Conservation (phyloP, 2,888 invertebrate species). For the Lochmaea crataegi region DNA sequence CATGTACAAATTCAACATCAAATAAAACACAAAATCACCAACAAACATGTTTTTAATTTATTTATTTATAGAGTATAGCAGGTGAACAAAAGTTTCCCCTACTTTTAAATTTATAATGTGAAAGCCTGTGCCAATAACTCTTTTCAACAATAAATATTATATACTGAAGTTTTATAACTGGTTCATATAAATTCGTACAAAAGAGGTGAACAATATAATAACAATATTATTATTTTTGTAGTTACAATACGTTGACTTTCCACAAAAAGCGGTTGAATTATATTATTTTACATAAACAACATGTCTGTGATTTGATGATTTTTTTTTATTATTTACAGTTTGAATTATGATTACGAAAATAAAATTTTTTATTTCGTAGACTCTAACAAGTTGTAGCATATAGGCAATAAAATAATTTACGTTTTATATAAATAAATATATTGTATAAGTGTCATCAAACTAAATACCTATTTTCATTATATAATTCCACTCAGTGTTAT, state of each 20-base stretch:
- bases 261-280: background rate
- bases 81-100: background rate
- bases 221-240: background rate
- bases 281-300: slow-evolving; percentile 4
- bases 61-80: background rate
- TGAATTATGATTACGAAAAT: background rate
- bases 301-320: slow-evolving; percentile 2
- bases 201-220: background rate
- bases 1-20: no score
- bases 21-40: no score
- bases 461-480: slow-evolving; percentile 29
- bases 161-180: background rate
- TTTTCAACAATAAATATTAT: background rate
- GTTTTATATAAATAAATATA: slow-evolving; percentile 27
- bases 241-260: background rate
- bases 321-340: background rate
- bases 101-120: background rate
- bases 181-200: background rate
- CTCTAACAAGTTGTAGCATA: background rate
- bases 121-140: background rate
- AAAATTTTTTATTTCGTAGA: background rate
- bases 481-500: slow-evolving; percentile 34
- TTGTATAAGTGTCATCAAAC: slow-evolving; percentile 24
- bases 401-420: slow-evolving; percentile 40
- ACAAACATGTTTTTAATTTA: background rate